Conservation (phyloP, 2,888 invertebrate species). For the Limenitis camilla region DNA sequence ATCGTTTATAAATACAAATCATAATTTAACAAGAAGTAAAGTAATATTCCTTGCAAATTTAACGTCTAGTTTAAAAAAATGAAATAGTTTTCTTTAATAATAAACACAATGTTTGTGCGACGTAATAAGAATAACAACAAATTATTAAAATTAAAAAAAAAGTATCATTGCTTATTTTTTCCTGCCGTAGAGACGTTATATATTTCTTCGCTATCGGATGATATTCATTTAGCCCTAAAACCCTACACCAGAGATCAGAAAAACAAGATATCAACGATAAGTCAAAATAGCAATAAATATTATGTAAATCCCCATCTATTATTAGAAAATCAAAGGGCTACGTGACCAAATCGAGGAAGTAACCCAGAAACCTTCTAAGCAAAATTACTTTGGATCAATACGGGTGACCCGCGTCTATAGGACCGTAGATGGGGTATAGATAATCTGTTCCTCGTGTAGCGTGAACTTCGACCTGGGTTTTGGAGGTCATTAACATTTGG, state of each 20-base stretch:
- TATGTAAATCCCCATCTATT: constrained; percentile 6
- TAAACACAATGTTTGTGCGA: too few species aligned
- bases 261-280: not conserved
- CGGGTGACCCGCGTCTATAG: constrained; percentile 61
- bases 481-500: constrained; percentile 75
- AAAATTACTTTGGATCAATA: constrained; percentile 60
- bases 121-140: too few species aligned
- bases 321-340: constrained; percentile 26
- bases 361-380: constrained; percentile 60
- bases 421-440: constrained; percentile 41
- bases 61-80: too few species aligned
- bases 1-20: too few species aligned
- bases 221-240: too few species aligned
- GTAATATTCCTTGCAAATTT: too few species aligned
- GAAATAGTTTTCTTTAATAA: too few species aligned
- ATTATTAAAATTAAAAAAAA: too few species aligned
- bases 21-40: too few species aligned
- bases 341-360: constrained; percentile 35
- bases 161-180: too few species aligned
- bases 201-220: too few species aligned
- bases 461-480: constrained; percentile 74
- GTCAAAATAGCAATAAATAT: not conserved
- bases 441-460: constrained; percentile 66
- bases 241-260: not conserved
- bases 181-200: too few species aligned